Evolutionary conservation across 2,113 vertebrate genomes (phyloP).

Genomic region (Meriones unguiculatus): DNA sequence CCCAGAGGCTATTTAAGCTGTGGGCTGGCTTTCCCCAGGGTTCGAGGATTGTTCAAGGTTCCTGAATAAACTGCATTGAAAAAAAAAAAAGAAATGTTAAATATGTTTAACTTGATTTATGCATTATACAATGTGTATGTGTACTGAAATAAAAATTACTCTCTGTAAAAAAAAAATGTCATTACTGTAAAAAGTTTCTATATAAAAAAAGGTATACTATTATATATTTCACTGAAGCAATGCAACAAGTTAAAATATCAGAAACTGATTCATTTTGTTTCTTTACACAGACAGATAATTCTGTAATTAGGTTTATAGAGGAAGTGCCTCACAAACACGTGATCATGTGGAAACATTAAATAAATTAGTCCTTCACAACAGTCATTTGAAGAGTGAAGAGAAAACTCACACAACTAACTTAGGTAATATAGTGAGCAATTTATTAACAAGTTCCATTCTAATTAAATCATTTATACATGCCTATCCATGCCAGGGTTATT

Average conservation of each 20-base stretch:
- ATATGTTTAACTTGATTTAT: neutral
- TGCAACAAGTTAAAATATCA: neutral
- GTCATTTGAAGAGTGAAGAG: neutral
- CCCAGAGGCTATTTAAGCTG: no score
- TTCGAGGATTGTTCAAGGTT: no score
- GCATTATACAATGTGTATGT: neutral
- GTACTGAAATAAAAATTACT: neutral
- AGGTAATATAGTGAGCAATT: neutral
- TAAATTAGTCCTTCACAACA: neutral
- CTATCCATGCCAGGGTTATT: accelerated
- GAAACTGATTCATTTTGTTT: neutral
- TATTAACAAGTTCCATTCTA: neutral
- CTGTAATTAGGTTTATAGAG: neutral
- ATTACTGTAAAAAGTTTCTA: no score
- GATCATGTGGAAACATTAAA: slow-evolving; percentile 26
- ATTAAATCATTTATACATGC: neutral
- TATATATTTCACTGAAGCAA: neutral
- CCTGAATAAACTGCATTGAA: no score
- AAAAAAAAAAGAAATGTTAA: neutral
- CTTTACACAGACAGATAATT: neutral
- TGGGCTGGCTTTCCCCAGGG: no score
- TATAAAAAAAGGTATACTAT: neutral
- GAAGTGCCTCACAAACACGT: neutral
- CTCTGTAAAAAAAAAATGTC: no score
- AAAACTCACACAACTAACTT: neutral